A percentile compares a stretch with the other conserved stretches of the same genome.
phyloP scores from a whole-genome alignment of 2,888 invertebrate species.

The Lasioglossum oenotherae region DNA sequence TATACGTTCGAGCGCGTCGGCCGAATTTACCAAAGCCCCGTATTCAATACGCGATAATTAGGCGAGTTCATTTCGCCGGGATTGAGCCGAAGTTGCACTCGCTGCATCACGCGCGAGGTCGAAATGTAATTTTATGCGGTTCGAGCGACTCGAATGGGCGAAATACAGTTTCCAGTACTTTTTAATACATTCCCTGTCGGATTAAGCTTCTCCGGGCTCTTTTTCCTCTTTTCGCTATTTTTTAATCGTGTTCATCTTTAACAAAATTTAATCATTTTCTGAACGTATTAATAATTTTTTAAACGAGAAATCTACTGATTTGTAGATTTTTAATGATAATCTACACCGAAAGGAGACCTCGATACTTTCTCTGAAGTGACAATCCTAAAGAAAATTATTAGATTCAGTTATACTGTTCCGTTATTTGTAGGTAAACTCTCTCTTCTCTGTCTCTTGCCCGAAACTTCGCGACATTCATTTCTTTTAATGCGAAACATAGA shows the following conservation, averaged over 20 bases:
- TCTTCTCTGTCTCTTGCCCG: no score
- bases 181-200: neutral
- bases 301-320: neutral
- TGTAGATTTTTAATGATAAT: neutral
- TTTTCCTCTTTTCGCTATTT: neutral
- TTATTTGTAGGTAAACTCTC: no score
- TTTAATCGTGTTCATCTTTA: neutral
- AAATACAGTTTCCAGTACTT: neutral
- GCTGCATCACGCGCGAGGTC: neutral
- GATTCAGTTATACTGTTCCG: no score
- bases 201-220: neutral
- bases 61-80: constrained; percentile 33
- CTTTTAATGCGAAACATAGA: no score
- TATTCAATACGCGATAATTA: constrained; percentile 54
- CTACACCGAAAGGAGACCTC: neutral
- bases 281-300: neutral
- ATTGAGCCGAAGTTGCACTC: neutral
- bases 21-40: constrained; percentile 30
- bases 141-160: neutral
- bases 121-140: constrained; percentile 8
- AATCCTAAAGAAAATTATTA: neutral
- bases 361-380: neutral
- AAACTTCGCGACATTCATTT: no score
- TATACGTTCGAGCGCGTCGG: constrained; percentile 32
- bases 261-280: neutral